These are phyloP conservation scores for Drosophila multiciliata DNA, from an alignment of 2,888 invertebrate species.

Conservation along the genomic window DNA sequence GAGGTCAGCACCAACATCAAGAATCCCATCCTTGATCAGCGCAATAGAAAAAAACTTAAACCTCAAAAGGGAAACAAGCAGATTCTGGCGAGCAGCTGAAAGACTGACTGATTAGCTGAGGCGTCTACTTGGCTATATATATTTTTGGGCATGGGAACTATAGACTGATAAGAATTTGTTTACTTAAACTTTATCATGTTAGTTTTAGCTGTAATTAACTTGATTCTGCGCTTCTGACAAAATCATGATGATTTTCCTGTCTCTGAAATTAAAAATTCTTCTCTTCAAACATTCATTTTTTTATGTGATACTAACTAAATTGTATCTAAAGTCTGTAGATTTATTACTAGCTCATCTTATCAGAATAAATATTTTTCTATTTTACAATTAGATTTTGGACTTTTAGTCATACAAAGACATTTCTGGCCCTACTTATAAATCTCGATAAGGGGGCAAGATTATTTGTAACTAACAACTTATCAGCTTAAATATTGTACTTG, in stretches of 20 bases:
- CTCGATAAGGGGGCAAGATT: background rate
- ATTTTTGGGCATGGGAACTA: background rate
- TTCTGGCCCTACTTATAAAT: background rate
- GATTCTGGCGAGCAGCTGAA: background rate
- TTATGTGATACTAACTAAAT: background rate
- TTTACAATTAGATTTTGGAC: no score
- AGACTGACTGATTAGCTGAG: background rate
- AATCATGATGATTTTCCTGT: no score
- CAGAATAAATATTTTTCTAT: no score
- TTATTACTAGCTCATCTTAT: no score
- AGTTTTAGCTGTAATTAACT: background rate
- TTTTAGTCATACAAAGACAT: background rate
- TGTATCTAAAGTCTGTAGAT: background rate
- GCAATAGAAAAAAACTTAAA: background rate
- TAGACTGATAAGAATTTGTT: no score
- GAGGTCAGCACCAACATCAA: conserved; percentile 48
- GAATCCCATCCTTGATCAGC: conserved; percentile 50
- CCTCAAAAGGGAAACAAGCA: background rate
- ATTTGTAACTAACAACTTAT: background rate
- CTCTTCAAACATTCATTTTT: background rate
- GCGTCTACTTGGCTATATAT: background rate
- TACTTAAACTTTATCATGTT: background rate
- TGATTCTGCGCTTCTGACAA: background rate
- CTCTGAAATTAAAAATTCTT: background rate
- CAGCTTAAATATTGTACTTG: background rate